phyloP scores from a whole-genome alignment of 2,888 invertebrate species.

The Acronicta aceris region DNA sequence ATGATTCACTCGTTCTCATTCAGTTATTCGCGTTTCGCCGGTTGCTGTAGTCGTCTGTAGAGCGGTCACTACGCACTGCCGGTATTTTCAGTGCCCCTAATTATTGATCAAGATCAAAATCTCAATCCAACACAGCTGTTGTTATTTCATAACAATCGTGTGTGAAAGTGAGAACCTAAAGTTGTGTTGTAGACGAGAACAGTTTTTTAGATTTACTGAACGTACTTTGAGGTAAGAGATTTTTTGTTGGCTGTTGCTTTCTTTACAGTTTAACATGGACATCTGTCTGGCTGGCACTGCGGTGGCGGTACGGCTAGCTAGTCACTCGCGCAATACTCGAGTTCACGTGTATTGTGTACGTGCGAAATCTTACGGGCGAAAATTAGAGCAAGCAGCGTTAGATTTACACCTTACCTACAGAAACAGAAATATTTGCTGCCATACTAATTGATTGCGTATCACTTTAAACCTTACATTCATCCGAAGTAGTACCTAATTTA shows the following conservation, averaged over 20 bases:
- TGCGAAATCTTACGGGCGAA: constrained; percentile 29
- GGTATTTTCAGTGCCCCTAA: constrained; percentile 75
- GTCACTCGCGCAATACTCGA: constrained; percentile 54
- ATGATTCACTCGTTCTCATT: constrained; percentile 32
- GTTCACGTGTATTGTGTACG: constrained; percentile 73
- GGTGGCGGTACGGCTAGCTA: constrained; percentile 36
- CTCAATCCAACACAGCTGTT: constrained; percentile 61
- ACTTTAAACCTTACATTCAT: too few species aligned
- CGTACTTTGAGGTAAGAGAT: constrained; percentile 78
- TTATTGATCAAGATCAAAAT: constrained; percentile 47
- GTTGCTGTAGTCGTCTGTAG: constrained; percentile 78
- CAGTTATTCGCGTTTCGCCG: constrained; percentile 81
- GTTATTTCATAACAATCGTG: constrained; percentile 67
- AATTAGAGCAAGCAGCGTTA: constrained; percentile 3
- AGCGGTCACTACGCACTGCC: constrained; percentile 79
- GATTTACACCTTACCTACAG: not conserved
- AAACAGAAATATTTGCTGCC: too few species aligned
- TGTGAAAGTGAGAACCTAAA: constrained; percentile 77
- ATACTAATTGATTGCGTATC: too few species aligned
- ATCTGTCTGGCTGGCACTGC: constrained; percentile 43
- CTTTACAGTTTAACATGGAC: constrained; percentile 61
- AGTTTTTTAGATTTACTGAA: constrained; percentile 73
- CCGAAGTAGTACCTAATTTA: too few species aligned
- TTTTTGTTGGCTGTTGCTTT: constrained; percentile 58
- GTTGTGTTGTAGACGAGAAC: constrained; percentile 69